Base-by-base conservation (phyloP, 2,888 invertebrate species). In the Nysson spinosus region DNA sequence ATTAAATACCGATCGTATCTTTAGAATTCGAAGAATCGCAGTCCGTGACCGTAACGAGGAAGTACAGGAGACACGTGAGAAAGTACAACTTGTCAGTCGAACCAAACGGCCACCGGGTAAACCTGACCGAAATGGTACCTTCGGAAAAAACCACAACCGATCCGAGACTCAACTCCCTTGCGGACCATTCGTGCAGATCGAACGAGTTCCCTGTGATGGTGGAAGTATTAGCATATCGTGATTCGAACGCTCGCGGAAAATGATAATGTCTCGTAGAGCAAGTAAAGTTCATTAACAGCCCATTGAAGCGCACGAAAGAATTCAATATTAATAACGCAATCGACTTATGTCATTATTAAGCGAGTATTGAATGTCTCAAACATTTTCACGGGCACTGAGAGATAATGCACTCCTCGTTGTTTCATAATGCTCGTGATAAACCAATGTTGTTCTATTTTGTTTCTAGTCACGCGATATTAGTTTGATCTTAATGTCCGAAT, bases 1-100 rank as follows among this genome's bases (percentile, higher is more conserved):
- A 20, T 24, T 26, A 47, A 37, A 49, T 37, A 47, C 42, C n/a
- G 40, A 26, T 30, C 24, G 30, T 19, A 30, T 30, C 26, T 35
- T 34, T 46, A 55, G 34, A 68, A 54, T 50, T 32, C 39, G 24
- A 22, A 7, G 39, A 17, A 9, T 12, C 40, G 50, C 19, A 50
- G 52, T 43, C 50, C 63, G 47, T 6, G 66, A 72, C 42, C 70
- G 51, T 65, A 74, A 74, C 57, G 61, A 71, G 71, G 65, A 69
- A 69, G 69, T 50, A 40, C 57, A 28, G 42, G 46, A 61, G 54
- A 74, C 56, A 69, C 30, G 70, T 55, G 20, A 16, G 28, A 35
- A 34, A 57, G 14, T 34, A 3, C 34, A 34, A 34, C 34, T 16
- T 34, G 34, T 16, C 34, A 34, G 14, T 30, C 11, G 11, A 4